Percentiles rank a stretch among this genome's conserved stretches.
phyloP scores from a whole-genome alignment of 2,113 vertebrate genomes.

The Lophotis ruficrista region DNA sequence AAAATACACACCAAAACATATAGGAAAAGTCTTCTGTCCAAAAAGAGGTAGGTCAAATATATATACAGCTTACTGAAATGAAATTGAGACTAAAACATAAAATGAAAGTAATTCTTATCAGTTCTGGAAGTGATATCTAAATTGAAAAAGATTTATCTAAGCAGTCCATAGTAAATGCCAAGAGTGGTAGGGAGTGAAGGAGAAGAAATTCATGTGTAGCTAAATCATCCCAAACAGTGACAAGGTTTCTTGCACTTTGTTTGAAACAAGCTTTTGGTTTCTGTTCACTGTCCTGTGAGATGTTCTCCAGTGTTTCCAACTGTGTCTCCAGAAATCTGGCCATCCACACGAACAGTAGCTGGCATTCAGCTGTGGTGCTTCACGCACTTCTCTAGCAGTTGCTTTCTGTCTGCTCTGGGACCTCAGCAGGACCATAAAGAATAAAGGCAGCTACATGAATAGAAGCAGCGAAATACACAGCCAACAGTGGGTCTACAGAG shows the following conservation, averaged over 20 bases:
- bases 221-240: background rate
- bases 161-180: background rate
- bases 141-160: background rate
- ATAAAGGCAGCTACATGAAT: slow-evolving; percentile 9
- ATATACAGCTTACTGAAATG: background rate
- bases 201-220: background rate
- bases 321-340: background rate
- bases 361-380: background rate
- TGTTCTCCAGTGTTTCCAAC: background rate
- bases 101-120: background rate
- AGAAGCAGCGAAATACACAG: background rate
- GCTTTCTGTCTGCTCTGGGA: background rate
- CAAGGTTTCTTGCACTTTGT: background rate
- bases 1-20: background rate
- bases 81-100: background rate
- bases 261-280: background rate
- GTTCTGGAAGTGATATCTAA: background rate
- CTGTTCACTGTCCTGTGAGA: background rate
- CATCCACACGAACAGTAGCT: background rate
- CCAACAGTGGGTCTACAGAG: slow-evolving; percentile 9
- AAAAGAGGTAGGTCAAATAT: background rate
- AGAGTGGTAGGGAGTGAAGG: background rate
- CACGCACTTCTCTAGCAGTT: background rate
- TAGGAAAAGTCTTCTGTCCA: background rate
- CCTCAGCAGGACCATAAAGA: slow-evolving; percentile 14